These are phyloP conservation scores for Epinephelus coioides DNA, from an alignment of 2,797 vertebrate species.

Conservation along the genomic window DNA sequence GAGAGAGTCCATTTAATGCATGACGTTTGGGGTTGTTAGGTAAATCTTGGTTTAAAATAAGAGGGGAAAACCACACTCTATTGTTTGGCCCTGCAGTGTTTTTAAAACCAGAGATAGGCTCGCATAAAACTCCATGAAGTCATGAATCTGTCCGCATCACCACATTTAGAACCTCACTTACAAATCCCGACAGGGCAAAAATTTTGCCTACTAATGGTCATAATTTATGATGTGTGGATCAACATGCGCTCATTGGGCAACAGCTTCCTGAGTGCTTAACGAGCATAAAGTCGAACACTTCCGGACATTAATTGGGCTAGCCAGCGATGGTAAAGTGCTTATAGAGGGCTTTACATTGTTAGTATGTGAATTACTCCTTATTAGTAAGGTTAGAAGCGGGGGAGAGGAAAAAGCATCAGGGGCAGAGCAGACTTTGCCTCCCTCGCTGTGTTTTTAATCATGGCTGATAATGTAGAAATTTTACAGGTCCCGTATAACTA, in stretches of 20 bases:
- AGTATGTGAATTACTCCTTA: conserved; percentile 82
- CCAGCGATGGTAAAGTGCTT: conserved; percentile 81
- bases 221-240: conserved; percentile 86
- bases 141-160: conserved; percentile 80
- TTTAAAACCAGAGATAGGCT: conserved; percentile 67
- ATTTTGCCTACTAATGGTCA: conserved; percentile 82
- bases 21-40: conserved; percentile 59
- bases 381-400: conserved; percentile 75
- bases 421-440: conserved; percentile 52
- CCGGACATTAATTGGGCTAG: conserved; percentile 83
- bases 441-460: conserved; percentile 77
- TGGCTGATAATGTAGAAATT: conserved; percentile 73
- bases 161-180: conserved; percentile 81
- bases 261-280: conserved; percentile 85
- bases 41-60: conserved; percentile 71
- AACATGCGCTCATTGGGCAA: conserved; percentile 83
- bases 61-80: conserved; percentile 62
- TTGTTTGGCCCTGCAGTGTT: conserved; percentile 69
- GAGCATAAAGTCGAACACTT: conserved; percentile 85
- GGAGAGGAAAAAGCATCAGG: conserved; percentile 62
- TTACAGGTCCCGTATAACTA: conserved; percentile 65
- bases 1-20: conserved; percentile 52
- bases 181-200: conserved; percentile 78
- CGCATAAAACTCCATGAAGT: conserved; percentile 74
- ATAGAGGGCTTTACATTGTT: conserved; percentile 81